Base-by-base conservation (phyloP, 2,113 vertebrate species). In the Pan troglodytes region DNA sequence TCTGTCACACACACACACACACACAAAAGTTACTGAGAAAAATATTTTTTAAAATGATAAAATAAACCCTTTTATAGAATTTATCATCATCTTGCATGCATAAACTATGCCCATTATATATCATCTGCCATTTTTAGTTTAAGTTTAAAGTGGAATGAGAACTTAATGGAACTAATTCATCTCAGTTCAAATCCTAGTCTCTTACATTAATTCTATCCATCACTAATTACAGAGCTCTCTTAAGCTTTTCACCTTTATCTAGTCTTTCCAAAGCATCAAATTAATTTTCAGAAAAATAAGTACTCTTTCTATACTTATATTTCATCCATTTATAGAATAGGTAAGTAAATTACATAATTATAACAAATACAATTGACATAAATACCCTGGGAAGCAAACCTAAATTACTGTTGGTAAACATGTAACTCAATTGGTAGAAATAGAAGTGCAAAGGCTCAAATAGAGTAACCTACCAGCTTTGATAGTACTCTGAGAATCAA, bases 311-410 rank as follows among this genome's bases (percentile, higher is more conserved):
- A 81, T n/a, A 30, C 12, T 52, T 52, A 82, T 23, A 68, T 88
- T 96, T 70, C 35, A 88, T 78, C 55, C 73, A 68, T 81, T 78
- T 94, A 43, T 9, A 83, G 43, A 72, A n/a, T n/a, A 70, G 64
- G 20, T 93, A 81, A 90, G 82, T 87, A 88, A 81, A 75, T 94
- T 79, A 40, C 20, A 30, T 52, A 57, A 83, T 82, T 91, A 48
- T 11, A 68, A 64, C 67, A 52, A 75, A 50, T 83, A 50, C 14
- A 55, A 8, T 20, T 64, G 25, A 52, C 59, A 27, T 52, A 82
- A 87, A 55, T 70, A 27, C 67, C 45, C 64, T 81, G 72, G 40
- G 35, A 76, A 90, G 35, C 48, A 52, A n/a, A 48, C 25, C 70
- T 55, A 50, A 70, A 20, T 76, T 94, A 67, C 61, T 81, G 7